Percentiles rank a stretch among this genome's conserved stretches.
These are phyloP conservation scores for Echinometra lucunter DNA, from an alignment of 53 echinoderm and acorn worm species.

Conservation along the genomic window DNA sequence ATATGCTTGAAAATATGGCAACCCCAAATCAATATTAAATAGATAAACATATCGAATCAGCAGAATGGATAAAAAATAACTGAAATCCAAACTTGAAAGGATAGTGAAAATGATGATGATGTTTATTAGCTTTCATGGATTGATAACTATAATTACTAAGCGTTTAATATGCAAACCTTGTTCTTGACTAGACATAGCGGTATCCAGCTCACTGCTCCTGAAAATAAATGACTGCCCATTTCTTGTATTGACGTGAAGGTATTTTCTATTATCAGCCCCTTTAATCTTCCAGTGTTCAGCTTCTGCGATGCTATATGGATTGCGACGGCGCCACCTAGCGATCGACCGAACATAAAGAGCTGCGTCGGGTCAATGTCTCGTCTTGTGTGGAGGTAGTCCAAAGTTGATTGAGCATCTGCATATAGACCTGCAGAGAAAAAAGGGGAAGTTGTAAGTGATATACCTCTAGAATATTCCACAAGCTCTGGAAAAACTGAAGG, in stretches of 20 bases:
- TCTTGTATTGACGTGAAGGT: constrained; percentile 95
- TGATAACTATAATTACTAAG: too few relatives aligned
- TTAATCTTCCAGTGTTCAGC: constrained; percentile 74
- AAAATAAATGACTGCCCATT: constrained; percentile 86
- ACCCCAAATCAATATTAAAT: too few relatives aligned
- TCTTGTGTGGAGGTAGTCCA: constrained; percentile 90
- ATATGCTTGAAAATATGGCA: too few relatives aligned
- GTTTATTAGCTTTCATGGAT: too few relatives aligned
- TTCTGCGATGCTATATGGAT: constrained; percentile 82
- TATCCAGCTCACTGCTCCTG: constrained; percentile 79
- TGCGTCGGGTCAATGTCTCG: constrained; percentile 85
- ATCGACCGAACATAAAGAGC: constrained; percentile 91
- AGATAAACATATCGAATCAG: too few relatives aligned
- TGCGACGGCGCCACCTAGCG: constrained; percentile 95
- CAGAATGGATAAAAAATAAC: too few relatives aligned
- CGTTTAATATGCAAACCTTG: constrained; percentile 84
- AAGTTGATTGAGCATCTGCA: constrained; percentile 87
- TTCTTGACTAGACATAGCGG: constrained; percentile 92
- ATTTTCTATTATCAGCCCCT: constrained; percentile 90
- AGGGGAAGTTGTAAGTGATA: background rate
- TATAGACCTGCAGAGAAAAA: constrained; percentile 79
- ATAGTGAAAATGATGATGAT: too few relatives aligned
- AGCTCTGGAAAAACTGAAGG: too few relatives aligned
- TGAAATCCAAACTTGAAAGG: too few relatives aligned
- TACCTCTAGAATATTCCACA: background rate